phyloP scores from a whole-genome alignment of 2,888 invertebrate species.

The Pyrrhosoma nymphula region DNA sequence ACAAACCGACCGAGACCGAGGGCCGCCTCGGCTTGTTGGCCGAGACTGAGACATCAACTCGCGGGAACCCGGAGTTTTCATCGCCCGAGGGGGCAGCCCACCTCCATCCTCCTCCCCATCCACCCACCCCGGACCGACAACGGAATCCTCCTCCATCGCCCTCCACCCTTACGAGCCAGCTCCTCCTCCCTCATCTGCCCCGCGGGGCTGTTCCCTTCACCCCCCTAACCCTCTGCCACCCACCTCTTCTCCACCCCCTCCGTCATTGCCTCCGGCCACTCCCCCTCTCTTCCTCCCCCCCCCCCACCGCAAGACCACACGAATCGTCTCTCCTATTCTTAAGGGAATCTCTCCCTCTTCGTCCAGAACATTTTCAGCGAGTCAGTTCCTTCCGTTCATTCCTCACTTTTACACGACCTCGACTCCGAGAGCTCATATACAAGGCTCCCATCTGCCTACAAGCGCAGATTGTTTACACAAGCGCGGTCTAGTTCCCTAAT shows the following conservation, averaged over 20 bases:
- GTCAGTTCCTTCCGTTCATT: neutral
- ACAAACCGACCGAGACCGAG: constrained; percentile 56
- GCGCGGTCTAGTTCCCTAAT: neutral
- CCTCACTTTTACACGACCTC: neutral
- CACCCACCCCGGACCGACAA: too few relatives aligned
- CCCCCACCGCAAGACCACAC: neutral
- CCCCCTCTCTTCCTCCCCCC: too few relatives aligned
- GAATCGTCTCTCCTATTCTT: neutral
- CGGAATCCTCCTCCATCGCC: neutral
- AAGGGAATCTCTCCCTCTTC: neutral
- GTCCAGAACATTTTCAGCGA: neutral
- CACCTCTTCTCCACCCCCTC: neutral
- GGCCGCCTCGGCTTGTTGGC: constrained; percentile 50
- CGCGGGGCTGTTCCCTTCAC: neutral
- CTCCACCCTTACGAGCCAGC: neutral
- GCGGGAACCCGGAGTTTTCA: constrained; percentile 51
- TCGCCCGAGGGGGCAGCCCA: constrained; percentile 7
- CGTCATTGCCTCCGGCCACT: too few relatives aligned
- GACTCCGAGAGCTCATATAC: neutral
- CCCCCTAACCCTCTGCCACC: neutral
- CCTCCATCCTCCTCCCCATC: too few relatives aligned
- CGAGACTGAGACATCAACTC: constrained; percentile 59
- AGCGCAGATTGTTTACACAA: neutral
- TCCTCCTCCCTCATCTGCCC: neutral
- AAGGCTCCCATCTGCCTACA: neutral